Percentiles rank a stretch among this genome's conserved stretches.
phyloP scores from a whole-genome alignment of 2,888 invertebrate genomes.

The Perdita meconis region DNA sequence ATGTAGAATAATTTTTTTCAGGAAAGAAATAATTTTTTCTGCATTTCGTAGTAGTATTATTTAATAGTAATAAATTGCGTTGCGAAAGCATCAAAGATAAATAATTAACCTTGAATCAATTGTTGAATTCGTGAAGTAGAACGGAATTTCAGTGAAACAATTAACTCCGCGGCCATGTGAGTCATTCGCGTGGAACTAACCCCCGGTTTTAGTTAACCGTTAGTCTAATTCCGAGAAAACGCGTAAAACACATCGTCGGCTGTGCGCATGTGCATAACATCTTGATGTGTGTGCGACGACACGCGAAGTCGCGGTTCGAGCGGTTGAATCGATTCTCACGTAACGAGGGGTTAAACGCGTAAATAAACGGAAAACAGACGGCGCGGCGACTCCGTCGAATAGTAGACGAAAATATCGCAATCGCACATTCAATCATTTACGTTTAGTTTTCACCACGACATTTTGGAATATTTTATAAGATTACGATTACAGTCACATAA shows the following conservation, averaged over 20 bases:
- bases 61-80: background rate
- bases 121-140: conserved; percentile 20
- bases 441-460: too few relatives aligned
- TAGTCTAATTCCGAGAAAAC: conserved; percentile 30
- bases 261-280: conserved; percentile 29
- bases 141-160: conserved; percentile 4
- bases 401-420: background rate
- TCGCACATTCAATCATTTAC: background rate
- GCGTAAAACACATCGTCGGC: conserved; percentile 11
- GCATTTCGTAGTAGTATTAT: background rate
- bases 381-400: background rate
- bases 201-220: conserved; percentile 12
- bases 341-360: background rate
- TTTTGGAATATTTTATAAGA: too few relatives aligned
- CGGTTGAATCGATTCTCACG: conserved; percentile 25
- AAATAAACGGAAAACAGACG: conserved; percentile 21
- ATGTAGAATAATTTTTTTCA: too few relatives aligned
- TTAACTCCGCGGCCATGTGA: conserved; percentile 12
- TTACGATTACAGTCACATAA: too few relatives aligned
- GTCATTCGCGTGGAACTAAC: conserved; percentile 29
- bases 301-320: conserved; percentile 36
- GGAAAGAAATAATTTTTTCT: too few relatives aligned
- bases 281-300: conserved; percentile 8
- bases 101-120: background rate
- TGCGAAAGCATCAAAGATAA: background rate